A percentile compares a stretch with the other conserved stretches of the same genome.
phyloP scores from a whole-genome alignment of 2,797 vertebrate genomes.

The Gambusia yucatana region DNA sequence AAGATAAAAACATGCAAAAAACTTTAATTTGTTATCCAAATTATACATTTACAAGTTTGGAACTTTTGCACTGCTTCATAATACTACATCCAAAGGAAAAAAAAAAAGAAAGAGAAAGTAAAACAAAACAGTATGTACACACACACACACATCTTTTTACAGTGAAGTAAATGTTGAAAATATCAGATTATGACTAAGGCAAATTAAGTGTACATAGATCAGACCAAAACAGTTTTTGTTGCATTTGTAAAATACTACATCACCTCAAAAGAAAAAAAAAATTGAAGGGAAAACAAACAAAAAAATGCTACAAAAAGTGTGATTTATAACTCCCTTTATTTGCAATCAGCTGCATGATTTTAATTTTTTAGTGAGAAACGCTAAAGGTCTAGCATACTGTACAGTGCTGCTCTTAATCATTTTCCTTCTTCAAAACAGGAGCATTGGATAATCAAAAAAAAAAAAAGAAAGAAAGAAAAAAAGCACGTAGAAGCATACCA shows the following conservation, averaged over 20 bases:
- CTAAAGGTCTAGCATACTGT: slow-evolving; percentile 88
- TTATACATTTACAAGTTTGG: slow-evolving; percentile 97
- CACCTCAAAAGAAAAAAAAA: slow-evolving; percentile 78
- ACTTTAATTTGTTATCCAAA: slow-evolving; percentile 94
- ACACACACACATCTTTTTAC: slow-evolving; percentile 92
- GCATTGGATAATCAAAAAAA: slow-evolving; percentile 86
- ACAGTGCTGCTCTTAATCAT: slow-evolving; percentile 88
- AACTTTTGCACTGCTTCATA: slow-evolving; percentile 92
- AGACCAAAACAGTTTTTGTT: slow-evolving; percentile 88
- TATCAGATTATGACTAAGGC: slow-evolving; percentile 88
- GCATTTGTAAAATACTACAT: slow-evolving; percentile 89
- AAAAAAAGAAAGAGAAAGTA: slow-evolving; percentile 81
- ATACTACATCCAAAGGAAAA: slow-evolving; percentile 88
- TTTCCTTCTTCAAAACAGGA: slow-evolving; percentile 88
- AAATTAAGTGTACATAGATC: slow-evolving; percentile 92
- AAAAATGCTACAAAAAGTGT: slow-evolving; percentile 89
- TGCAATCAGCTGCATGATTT: slow-evolving; percentile 95
- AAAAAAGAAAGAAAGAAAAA: slow-evolving; percentile 59
- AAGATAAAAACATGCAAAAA: slow-evolving; percentile 99
- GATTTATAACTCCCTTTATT: slow-evolving; percentile 95
- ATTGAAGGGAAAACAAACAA: slow-evolving; percentile 35
- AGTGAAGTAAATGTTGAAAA: slow-evolving; percentile 93
- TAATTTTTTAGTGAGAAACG: slow-evolving; percentile 88
- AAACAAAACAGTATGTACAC: slow-evolving; percentile 97
- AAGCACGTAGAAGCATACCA: slow-evolving; percentile 91